Evolutionary conservation across 2,797 vertebrate species (phyloP).

Genomic region (Sebastes dallii): DNA sequence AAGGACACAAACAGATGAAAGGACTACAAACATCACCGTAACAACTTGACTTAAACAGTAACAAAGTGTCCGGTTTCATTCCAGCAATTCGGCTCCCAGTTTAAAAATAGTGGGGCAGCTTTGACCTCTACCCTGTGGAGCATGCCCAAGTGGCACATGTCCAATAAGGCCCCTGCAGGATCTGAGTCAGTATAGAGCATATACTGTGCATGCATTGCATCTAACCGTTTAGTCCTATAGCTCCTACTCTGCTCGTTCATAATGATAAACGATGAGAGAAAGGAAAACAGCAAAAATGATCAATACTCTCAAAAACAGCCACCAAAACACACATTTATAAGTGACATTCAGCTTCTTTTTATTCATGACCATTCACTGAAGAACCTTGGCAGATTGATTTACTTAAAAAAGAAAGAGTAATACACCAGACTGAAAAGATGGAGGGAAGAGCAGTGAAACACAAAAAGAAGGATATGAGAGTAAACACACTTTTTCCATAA

Average conservation of each 20-base stretch:
- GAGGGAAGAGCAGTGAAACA: not conserved
- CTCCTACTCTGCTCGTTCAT: not conserved
- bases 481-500: not conserved
- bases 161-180: slow-evolving; percentile 33
- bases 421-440: not conserved
- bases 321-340: not conserved
- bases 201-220: not conserved
- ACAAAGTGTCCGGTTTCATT: slow-evolving; percentile 75
- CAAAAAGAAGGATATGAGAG: not conserved
- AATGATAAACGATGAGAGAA: not conserved
- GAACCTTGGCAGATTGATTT: not conserved
- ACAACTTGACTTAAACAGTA: slow-evolving; percentile 39
- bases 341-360: slow-evolving; percentile 19
- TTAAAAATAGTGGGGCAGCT: slow-evolving; percentile 74
- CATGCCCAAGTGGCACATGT: slow-evolving; percentile 62
- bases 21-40: not conserved
- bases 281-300: not conserved
- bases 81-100: slow-evolving; percentile 52
- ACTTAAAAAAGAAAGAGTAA: not conserved
- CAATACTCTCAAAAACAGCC: not conserved
- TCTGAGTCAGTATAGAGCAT: not conserved
- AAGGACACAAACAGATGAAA: slow-evolving; percentile 15
- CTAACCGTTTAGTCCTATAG: not conserved
- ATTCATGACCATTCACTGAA: slow-evolving; percentile 26
- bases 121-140: slow-evolving; percentile 66